These are phyloP conservation scores for Sebastes jordani DNA, from an alignment of 2,797 vertebrate species.

Conservation along the genomic window DNA sequence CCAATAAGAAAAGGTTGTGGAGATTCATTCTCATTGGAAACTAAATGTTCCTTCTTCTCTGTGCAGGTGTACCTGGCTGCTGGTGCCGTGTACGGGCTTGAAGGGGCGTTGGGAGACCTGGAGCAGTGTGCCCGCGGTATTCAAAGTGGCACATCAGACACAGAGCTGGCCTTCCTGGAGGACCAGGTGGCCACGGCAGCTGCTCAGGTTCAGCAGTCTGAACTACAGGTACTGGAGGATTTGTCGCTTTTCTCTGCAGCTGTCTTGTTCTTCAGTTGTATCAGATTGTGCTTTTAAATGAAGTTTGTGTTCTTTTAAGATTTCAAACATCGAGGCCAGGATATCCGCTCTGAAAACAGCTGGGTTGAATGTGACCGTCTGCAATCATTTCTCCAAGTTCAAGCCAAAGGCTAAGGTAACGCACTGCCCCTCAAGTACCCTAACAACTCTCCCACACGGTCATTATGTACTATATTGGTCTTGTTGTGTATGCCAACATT, in stretches of 20 bases:
- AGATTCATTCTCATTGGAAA: neutral
- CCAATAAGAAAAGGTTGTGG: neutral
- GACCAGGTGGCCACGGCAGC: slow-evolving; percentile 96
- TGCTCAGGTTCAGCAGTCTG: slow-evolving; percentile 95
- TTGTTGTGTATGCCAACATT: neutral
- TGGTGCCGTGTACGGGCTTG: slow-evolving; percentile 92
- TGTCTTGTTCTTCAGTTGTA: neutral
- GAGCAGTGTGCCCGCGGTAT: slow-evolving; percentile 92
- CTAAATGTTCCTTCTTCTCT: neutral
- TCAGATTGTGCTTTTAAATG: neutral
- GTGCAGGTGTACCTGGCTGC: slow-evolving; percentile 94
- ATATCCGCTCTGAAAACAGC: slow-evolving; percentile 96
- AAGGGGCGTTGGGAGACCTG: slow-evolving; percentile 90
- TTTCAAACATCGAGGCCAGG: slow-evolving; percentile 97
- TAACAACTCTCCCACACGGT: neutral
- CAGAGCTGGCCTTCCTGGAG: slow-evolving; percentile 91
- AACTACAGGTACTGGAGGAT: slow-evolving; percentile 87
- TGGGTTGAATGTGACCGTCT: slow-evolving; percentile 92
- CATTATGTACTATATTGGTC: neutral
- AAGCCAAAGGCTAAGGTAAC: slow-evolving; percentile 89
- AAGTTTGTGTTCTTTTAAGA: slow-evolving; percentile 75
- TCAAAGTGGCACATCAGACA: slow-evolving; percentile 88
- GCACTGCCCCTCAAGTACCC: neutral
- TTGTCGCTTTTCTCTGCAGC: neutral
- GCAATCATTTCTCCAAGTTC: slow-evolving; percentile 88